These are phyloP conservation scores for Myathropa florea DNA, from an alignment of 2,888 invertebrate species.

Conservation along the genomic window DNA sequence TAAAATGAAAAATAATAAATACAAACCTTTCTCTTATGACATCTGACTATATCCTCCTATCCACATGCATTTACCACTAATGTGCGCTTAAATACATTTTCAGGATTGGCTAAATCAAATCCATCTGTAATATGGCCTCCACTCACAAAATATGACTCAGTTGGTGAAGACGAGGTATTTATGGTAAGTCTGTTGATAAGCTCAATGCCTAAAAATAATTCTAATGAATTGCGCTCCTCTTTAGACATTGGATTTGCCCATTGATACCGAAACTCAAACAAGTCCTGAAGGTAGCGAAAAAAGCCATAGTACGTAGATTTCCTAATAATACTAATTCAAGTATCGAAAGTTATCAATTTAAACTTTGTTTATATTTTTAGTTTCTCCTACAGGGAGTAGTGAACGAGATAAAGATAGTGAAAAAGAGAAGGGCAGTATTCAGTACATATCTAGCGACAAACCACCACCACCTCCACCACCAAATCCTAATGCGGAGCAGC, in stretches of 20 bases:
- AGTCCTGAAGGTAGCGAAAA: slow-evolving; percentile 85
- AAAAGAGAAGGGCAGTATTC: slow-evolving; percentile 81
- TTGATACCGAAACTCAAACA: slow-evolving; percentile 89
- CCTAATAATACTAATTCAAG: not conserved
- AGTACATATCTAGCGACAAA: slow-evolving; percentile 83
- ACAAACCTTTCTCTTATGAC: not conserved
- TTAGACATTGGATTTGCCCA: slow-evolving; percentile 93
- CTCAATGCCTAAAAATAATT: not conserved
- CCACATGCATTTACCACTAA: not conserved
- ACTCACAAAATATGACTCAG: slow-evolving; percentile 84
- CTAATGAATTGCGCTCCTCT: slow-evolving; percentile 73
- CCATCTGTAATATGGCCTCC: slow-evolving; percentile 82
- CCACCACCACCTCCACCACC: slow-evolving; percentile 72
- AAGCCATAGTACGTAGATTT: slow-evolving; percentile 78
- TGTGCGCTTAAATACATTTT: slow-evolving; percentile 70
- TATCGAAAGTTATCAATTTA: not conserved
- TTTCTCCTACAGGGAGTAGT: slow-evolving; percentile 76
- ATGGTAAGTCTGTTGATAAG: slow-evolving; percentile 85
- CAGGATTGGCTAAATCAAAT: slow-evolving; percentile 90
- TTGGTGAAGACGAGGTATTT: slow-evolving; percentile 96
- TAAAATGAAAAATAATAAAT: slow-evolving; percentile 37
- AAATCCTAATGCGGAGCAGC: slow-evolving; percentile 72
- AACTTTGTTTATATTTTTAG: slow-evolving; percentile 35
- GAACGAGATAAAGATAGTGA: slow-evolving; percentile 78
- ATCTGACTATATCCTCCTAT: not conserved